Percentiles rank a stretch among this genome's conserved stretches.
These are phyloP conservation scores for Cathartes aura DNA, from an alignment of 2,113 vertebrate genomes.

Conservation along the genomic window DNA sequence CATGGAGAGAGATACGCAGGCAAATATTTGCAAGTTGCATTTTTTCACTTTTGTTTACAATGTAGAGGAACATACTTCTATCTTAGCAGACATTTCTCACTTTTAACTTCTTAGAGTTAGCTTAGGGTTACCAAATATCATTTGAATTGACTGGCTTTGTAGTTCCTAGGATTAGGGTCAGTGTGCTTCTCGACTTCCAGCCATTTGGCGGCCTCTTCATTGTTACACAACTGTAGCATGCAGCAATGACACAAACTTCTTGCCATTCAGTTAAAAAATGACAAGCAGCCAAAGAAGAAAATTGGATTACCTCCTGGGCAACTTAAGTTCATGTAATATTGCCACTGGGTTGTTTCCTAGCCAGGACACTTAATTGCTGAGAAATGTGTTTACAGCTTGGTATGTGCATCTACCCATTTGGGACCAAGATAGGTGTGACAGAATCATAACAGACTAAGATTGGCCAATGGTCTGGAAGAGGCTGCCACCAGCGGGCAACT, in stretches of 20 bases:
- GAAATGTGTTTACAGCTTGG: slow-evolving; percentile 1
- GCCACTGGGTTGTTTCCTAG: slow-evolving; percentile 8
- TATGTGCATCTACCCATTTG: not conserved
- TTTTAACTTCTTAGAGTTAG: not conserved
- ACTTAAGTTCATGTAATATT: not conserved
- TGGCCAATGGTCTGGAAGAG: not conserved
- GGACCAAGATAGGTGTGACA: not conserved
- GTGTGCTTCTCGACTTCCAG: not conserved
- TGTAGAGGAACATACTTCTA: not conserved
- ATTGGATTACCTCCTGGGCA: slow-evolving; percentile 21
- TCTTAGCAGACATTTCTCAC: not conserved
- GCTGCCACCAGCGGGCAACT: not conserved
- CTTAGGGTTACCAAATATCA: not conserved
- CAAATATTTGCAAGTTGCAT: not conserved
- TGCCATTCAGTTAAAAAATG: slow-evolving; percentile 33
- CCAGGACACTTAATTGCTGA: slow-evolving; percentile 14
- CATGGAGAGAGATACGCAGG: not conserved
- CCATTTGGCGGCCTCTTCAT: not conserved
- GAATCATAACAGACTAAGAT: not conserved
- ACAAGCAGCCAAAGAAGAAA: slow-evolving; percentile 13
- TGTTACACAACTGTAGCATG: not conserved
- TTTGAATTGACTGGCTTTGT: not conserved
- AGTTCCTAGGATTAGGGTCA: not conserved
- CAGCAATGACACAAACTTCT: slow-evolving; percentile 12
- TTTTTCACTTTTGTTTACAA: not conserved